Base-by-base conservation (phyloP, 2,888 invertebrate species). In the Yponomeuta evonymella region DNA sequence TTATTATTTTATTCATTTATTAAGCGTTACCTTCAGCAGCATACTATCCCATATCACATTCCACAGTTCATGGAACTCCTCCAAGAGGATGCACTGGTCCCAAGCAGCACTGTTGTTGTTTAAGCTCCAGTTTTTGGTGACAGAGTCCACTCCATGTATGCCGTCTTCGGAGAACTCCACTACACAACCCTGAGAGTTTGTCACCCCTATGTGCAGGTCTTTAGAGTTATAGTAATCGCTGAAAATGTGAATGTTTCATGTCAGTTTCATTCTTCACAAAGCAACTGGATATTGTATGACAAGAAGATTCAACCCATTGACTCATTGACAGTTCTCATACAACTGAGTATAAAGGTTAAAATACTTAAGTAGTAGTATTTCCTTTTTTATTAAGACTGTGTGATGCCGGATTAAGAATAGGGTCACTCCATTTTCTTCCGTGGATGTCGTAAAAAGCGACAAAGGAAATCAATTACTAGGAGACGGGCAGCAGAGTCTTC, bases 171-270 rank as follows among this genome's bases (percentile, higher is more conserved):
- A 97, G 84, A 96, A 98, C 89, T 98, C 98, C 73, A 96, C 95
- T 70, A 98, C 95, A 79, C 93, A 93, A 62, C 97, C 96, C 73
- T 92, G 92, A 10, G 97, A 97, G 80, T 96, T 95, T 71, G 97
- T 97, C 74, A 98, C 94, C 72, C 97, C 98, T 84, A 98, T 97
- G 87, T 98, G 98, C 75, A 98, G 94, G 90, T 98, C 96, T 84
- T 95, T 95, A 68, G 95, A 94, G 84, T 96, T 95, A 83, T 94
- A 94, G 86, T 97, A 97, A 87, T 97, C 95, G 86, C 97, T 97
- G 90, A 67, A 93, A 93, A 73, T 70, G 72, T 75, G 74, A 48
- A 48, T 36, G 36, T 2, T 36, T 36, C 36, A 2, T 4, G 36
- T 36, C 1, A 36, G 36, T 36, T 36, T 5, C 36, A 36, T 36